phyloP scores from a whole-genome alignment of 2,888 invertebrate species.

The Resseliella maxima region DNA sequence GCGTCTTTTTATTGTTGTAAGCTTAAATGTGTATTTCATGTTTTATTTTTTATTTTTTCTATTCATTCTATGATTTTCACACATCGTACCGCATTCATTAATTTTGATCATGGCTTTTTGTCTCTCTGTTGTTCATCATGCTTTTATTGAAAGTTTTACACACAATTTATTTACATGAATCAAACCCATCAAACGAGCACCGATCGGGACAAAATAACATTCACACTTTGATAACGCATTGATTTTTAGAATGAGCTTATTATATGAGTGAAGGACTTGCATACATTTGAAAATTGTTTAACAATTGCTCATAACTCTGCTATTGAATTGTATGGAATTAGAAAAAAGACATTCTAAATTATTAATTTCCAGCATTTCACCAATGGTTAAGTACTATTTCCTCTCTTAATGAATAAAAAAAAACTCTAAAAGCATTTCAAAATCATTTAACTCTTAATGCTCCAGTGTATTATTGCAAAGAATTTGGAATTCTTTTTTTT shows the following conservation, averaged over 20 bases:
- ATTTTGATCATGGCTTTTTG: constrained; percentile 42
- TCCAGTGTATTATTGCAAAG: too few relatives aligned
- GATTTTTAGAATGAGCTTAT: not conserved
- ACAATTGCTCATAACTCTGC: not conserved
- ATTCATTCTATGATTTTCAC: constrained; percentile 21
- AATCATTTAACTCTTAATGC: too few relatives aligned
- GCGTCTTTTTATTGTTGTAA: constrained; percentile 33
- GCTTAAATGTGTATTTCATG: constrained; percentile 30
- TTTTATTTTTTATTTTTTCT: constrained; percentile 43
- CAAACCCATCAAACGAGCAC: not conserved
- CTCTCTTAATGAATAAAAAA: too few relatives aligned
- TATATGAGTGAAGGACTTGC: not conserved
- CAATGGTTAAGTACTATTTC: too few relatives aligned
- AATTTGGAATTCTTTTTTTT: too few relatives aligned
- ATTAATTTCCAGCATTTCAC: too few relatives aligned
- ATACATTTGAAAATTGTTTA: not conserved
- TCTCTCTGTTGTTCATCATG: constrained; percentile 50
- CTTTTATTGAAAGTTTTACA: constrained; percentile 45
- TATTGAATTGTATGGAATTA: too few relatives aligned
- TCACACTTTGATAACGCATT: not conserved
- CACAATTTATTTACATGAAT: constrained; percentile 49
- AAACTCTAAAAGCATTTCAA: too few relatives aligned
- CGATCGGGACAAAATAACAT: not conserved
- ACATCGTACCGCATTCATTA: constrained; percentile 35
- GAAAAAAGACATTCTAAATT: too few relatives aligned